Evolutionary conservation across 1,140 invertebrate species (phyloP).

Genomic region (Camponotus floridanus): DNA sequence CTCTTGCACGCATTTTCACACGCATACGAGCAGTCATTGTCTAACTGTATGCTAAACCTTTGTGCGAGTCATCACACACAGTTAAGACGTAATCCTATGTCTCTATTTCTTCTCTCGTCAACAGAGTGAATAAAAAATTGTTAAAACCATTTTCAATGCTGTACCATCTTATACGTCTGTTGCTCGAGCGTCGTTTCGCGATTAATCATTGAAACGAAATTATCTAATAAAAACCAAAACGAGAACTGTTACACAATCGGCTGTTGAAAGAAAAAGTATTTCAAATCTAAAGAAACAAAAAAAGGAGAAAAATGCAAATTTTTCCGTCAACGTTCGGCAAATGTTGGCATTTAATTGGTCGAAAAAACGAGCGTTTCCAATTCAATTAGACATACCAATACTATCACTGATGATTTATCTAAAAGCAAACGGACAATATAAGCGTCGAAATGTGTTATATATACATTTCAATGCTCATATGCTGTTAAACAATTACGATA

Average conservation of each 20-base stretch:
- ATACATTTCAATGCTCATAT: no score
- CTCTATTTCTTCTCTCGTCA: slow-evolving; percentile 54
- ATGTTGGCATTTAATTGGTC: no score
- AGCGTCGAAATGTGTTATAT: not conserved
- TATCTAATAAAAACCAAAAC: not conserved
- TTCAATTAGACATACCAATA: not conserved
- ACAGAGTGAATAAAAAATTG: slow-evolving; percentile 84
- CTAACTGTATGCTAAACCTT: slow-evolving; percentile 27
- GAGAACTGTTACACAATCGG: not conserved
- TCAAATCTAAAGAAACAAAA: not conserved
- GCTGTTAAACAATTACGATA: not conserved
- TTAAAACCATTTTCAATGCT: slow-evolving; percentile 78
- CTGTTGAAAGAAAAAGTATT: slow-evolving; percentile 2
- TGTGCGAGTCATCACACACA: slow-evolving; percentile 41
- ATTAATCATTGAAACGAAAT: not conserved
- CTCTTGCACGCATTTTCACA: slow-evolving; percentile 71
- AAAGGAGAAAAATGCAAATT: not conserved
- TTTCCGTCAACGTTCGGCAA: no score
- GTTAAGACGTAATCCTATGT: slow-evolving; percentile 33
- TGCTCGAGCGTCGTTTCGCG: not conserved
- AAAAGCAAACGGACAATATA: not conserved
- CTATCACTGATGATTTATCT: not conserved
- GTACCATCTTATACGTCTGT: slow-evolving; percentile 59
- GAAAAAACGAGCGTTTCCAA: not conserved
- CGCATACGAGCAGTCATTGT: slow-evolving; percentile 69